Conservation (phyloP, 2,888 invertebrate species). For the Chaitophorus viminalis region DNA sequence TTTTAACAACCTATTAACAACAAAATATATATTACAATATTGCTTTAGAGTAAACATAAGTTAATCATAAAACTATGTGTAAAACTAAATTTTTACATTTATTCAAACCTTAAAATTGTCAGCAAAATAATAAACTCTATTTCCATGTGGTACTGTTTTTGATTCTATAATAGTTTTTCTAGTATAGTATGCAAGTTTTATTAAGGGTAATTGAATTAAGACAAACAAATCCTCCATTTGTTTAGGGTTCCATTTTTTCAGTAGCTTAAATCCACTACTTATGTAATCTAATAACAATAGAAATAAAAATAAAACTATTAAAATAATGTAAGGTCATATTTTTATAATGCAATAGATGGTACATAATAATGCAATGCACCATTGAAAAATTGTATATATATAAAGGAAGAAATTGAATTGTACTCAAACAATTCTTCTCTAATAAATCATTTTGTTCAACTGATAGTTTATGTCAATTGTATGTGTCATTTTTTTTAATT, state of each 20-base stretch:
- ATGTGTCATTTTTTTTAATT: background rate
- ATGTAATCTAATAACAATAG: constrained; percentile 36
- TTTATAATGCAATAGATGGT: background rate
- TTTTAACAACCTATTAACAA: too few relatives aligned
- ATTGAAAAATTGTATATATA: too few relatives aligned
- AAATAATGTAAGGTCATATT: too few relatives aligned
- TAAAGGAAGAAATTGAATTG: background rate
- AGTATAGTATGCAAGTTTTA: constrained; percentile 23
- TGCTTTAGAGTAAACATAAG: too few relatives aligned
- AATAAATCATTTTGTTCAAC: background rate
- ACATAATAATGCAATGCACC: too few relatives aligned
- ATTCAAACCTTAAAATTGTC: constrained; percentile 44
- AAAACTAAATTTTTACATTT: background rate
- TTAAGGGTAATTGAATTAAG: constrained; percentile 14
- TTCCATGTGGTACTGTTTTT: constrained; percentile 30
- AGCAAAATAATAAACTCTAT: constrained; percentile 51
- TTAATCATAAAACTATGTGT: too few relatives aligned
- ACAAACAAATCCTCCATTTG: constrained; percentile 52
- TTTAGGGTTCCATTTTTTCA: constrained; percentile 49
- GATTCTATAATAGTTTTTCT: constrained; percentile 45
- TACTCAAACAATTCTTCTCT: background rate
- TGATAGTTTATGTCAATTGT: background rate
- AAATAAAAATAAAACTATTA: background rate
- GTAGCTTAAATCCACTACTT: background rate
- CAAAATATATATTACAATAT: too few relatives aligned